Percentiles rank a stretch among this genome's conserved stretches.
Evolutionary conservation across 1,140 invertebrate species (phyloP).

Genomic region (Drosophila virilis): DNA sequence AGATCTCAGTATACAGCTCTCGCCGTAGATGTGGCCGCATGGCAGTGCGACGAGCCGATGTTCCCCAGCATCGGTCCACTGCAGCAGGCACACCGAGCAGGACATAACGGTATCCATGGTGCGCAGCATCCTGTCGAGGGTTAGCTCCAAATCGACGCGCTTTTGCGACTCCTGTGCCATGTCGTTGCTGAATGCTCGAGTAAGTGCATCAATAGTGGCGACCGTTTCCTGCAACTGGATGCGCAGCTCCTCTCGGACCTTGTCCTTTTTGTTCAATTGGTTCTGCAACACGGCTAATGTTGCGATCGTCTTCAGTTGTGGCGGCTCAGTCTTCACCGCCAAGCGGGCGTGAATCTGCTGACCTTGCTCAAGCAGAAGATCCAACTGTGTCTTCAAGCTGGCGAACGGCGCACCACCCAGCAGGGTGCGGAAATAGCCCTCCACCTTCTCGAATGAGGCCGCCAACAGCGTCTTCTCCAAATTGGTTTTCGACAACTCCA

Average conservation of each 20-base stretch:
- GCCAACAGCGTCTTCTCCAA: not conserved
- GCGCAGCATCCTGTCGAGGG: not conserved
- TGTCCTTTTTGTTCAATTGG: too few species aligned
- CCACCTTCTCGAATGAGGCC: not conserved
- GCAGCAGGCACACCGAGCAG: not conserved
- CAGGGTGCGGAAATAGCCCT: not conserved
- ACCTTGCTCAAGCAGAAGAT: not conserved
- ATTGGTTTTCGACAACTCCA: not conserved
- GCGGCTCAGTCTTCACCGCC: too few species aligned
- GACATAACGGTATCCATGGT: not conserved
- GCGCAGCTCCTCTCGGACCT: too few species aligned
- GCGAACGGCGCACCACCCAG: too few species aligned
- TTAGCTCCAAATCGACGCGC: not conserved
- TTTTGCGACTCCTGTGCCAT: not conserved
- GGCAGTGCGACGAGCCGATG: not conserved
- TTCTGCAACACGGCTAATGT: too few species aligned
- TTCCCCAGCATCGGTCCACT: not conserved
- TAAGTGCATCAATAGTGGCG: too few species aligned
- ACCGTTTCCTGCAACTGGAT: too few species aligned
- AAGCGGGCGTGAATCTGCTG: not conserved
- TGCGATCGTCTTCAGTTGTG: too few species aligned
- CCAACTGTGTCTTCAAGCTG: not conserved
- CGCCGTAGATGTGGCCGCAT: constrained; percentile 1
- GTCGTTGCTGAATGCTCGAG: not conserved
- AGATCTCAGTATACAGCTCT: not conserved